A percentile compares a stretch with the other conserved stretches of the same genome.
phyloP scores from a whole-genome alignment of 2,797 vertebrate genomes.

The Naso thynnoides region DNA sequence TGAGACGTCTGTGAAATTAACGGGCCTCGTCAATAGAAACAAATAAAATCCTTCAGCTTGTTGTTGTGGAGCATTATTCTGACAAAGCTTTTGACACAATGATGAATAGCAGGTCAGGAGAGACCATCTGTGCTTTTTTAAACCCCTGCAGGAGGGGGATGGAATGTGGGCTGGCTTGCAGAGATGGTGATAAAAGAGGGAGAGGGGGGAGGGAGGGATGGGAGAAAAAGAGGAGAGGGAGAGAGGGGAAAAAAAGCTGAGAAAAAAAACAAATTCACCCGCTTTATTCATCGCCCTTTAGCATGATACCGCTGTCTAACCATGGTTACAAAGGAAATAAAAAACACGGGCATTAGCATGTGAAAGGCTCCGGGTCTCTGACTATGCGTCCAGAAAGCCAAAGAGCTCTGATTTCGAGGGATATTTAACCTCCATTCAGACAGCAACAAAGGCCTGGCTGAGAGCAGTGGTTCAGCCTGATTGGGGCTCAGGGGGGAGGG shows the following conservation, averaged over 20 bases:
- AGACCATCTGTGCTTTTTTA: conserved; percentile 94
- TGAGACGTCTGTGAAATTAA: conserved; percentile 96
- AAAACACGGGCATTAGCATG: conserved; percentile 89
- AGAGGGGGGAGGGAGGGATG: conserved; percentile 34
- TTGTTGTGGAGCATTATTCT: conserved; percentile 88
- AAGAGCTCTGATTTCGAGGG: conserved; percentile 90
- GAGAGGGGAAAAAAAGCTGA: conserved; percentile 54
- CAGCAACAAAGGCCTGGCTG: conserved; percentile 87
- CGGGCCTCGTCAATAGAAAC: conserved; percentile 94
- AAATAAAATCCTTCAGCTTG: conserved; percentile 92
- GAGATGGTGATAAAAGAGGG: conserved; percentile 83
- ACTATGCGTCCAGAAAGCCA: conserved; percentile 88
- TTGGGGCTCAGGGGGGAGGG: conserved; percentile 74
- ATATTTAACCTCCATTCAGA: conserved; percentile 93
- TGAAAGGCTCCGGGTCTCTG: conserved; percentile 88
- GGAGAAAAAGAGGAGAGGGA: conserved; percentile 27
- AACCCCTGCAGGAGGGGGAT: conserved; percentile 79
- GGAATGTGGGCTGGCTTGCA: conserved; percentile 76
- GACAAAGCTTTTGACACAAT: conserved; percentile 90
- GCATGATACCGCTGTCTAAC: conserved; percentile 87
- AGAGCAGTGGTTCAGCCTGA: conserved; percentile 85
- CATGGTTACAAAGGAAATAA: conserved; percentile 86
- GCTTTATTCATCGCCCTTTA: conserved; percentile 89
- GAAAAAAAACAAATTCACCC: conserved; percentile 84
- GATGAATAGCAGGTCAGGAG: conserved; percentile 91